Evolutionary conservation across 2,113 vertebrate species (phyloP).

Genomic region (Oenanthe melanoleuca): DNA sequence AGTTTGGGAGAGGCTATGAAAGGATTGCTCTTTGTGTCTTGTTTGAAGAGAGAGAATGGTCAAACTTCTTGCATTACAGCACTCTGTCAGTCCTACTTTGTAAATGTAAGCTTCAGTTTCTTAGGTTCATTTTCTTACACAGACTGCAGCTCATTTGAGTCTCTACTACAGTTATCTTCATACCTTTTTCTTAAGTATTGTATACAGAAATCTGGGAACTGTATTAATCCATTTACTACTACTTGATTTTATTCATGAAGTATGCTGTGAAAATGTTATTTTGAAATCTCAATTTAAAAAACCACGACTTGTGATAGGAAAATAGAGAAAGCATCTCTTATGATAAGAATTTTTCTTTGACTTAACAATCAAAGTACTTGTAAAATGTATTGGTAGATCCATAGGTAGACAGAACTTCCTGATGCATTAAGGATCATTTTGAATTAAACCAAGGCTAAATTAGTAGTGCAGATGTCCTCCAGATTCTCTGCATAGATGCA

Average conservation of each 20-base stretch:
- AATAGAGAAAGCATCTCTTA: not conserved
- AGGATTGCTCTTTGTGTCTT: not conserved
- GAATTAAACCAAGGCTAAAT: not conserved
- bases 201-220: not conserved
- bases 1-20: not conserved
- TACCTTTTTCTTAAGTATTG: not conserved
- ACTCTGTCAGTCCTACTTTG: not conserved
- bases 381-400: not conserved
- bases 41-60: not conserved
- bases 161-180: not conserved
- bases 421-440: rapidly evolving
- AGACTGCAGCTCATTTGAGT: not conserved
- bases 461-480: not conserved
- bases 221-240: not conserved
- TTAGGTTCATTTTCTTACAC: not conserved
- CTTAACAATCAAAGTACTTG: not conserved
- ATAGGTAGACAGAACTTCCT: not conserved
- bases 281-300: not conserved
- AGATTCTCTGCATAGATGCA: not conserved
- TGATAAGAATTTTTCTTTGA: not conserved
- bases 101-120: not conserved
- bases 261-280: not conserved
- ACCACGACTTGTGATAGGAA: rapidly evolving
- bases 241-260: not conserved
- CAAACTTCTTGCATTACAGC: not conserved